Percentiles rank a stretch among this genome's conserved stretches.
Conservation (phyloP, 2,888 invertebrate genomes). For the Neuroscelio doddi region DNA sequence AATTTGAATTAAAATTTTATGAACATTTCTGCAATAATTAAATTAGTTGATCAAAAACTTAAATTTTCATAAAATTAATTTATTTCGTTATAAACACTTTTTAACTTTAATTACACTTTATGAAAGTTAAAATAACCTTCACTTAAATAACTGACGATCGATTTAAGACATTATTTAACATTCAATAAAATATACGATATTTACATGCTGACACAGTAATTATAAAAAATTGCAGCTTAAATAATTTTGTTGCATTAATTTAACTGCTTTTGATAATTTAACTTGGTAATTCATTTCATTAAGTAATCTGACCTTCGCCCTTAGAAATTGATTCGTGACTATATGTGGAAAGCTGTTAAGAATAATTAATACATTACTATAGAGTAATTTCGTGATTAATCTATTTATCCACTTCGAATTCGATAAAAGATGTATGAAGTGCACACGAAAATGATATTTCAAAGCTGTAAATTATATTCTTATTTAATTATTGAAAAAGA, state of each 20-base stretch:
- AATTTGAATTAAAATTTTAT: too few relatives aligned
- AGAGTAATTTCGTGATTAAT: background rate
- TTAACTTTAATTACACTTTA: too few relatives aligned
- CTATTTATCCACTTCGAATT: background rate
- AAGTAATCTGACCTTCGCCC: conserved; percentile 9
- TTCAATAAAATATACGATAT: too few relatives aligned
- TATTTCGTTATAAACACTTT: too few relatives aligned
- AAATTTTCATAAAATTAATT: too few relatives aligned
- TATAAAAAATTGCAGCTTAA: background rate
- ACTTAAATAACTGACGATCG: too few relatives aligned
- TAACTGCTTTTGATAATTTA: background rate
- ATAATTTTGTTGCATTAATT: background rate
- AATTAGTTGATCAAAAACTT: too few relatives aligned
- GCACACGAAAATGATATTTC: background rate
- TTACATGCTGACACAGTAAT: too few relatives aligned
- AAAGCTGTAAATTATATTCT: background rate
- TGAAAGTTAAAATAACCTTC: too few relatives aligned
- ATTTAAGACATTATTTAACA: too few relatives aligned
- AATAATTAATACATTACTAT: background rate
- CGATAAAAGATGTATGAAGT: background rate
- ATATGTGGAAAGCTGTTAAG: background rate
- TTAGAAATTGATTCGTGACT: conserved; percentile 4
- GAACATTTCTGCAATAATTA: too few relatives aligned
- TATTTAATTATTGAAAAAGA: too few relatives aligned
- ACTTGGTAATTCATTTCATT: background rate